phyloP scores from a whole-genome alignment of 1,140 invertebrate species.

The Habropoda laboriosa region DNA sequence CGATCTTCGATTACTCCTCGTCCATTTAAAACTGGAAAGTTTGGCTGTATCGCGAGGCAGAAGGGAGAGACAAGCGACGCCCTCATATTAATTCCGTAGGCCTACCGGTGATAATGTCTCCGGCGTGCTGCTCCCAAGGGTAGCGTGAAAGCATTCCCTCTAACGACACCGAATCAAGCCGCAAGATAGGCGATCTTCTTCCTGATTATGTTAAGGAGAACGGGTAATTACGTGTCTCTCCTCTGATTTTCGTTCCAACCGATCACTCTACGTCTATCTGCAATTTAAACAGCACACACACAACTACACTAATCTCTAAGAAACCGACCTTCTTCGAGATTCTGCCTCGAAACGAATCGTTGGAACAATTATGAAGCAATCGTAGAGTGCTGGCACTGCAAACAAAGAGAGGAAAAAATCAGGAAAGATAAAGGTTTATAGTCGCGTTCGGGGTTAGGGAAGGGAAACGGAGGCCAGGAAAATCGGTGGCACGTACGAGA shows the following conservation, averaged over 20 bases:
- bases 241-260: conserved; percentile 42
- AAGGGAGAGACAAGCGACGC: conserved; percentile 15
- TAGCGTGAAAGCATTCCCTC: conserved; percentile 79
- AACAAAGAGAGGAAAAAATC: neutral
- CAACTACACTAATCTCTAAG: neutral
- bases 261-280: neutral
- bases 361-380: no score
- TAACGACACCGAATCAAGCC: conserved; percentile 80
- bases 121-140: conserved; percentile 71
- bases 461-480: conserved; percentile 66
- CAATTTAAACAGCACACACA: neutral
- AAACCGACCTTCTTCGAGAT: no score
- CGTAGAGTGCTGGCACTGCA: neutral
- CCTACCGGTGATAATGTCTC: conserved; percentile 69
- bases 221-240: conserved; percentile 66
- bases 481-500: conserved; percentile 77
- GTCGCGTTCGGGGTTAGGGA: neutral
- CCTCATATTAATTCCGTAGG: conserved; percentile 78
- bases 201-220: conserved; percentile 73
- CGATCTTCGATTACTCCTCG: conserved; percentile 13
- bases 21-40: conserved; percentile 30
- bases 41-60: conserved; percentile 13
- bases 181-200: conserved; percentile 80
- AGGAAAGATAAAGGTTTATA: neutral
- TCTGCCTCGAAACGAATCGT: neutral